Evolutionary conservation across 1,140 invertebrate species (phyloP).

Genomic region (Chelonus insularis): DNA sequence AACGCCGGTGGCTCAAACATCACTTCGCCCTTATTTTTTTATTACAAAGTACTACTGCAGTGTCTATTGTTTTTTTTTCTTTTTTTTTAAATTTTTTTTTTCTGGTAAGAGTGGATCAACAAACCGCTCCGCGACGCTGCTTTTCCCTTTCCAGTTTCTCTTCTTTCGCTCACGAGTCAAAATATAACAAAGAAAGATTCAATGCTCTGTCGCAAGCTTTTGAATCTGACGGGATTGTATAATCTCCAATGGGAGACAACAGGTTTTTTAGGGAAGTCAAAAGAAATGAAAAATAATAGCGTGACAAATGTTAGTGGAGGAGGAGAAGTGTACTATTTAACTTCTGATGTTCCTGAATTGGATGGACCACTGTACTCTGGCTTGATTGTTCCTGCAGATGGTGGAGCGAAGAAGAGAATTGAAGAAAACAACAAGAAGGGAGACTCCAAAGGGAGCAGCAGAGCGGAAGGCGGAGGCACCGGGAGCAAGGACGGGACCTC

Average conservation of each 20-base stretch:
- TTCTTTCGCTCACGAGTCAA: conserved; percentile 27
- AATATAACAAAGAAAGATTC: conserved; percentile 30
- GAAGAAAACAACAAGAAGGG: conserved; percentile 57
- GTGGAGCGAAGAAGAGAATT: conserved; percentile 57
- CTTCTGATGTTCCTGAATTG: conserved; percentile 31
- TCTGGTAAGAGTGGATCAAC: conserved; percentile 8
- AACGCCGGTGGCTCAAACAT: not conserved
- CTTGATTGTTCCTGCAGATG: conserved; percentile 64
- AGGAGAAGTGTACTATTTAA: conserved; percentile 34
- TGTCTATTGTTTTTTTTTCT: not conserved
- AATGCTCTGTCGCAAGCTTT: conserved; percentile 20
- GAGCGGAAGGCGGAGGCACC: conserved; percentile 46
- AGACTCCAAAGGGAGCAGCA: conserved; percentile 55
- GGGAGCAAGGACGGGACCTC: conserved; percentile 53
- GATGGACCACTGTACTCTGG: conserved; percentile 56
- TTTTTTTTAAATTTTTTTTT: not conserved
- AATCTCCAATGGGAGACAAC: conserved; percentile 11
- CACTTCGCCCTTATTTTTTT: not conserved
- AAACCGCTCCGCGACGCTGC: conserved; percentile 24
- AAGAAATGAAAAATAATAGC: conserved; percentile 11
- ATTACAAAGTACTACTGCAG: conserved; percentile 1
- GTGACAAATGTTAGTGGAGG: conserved; percentile 35
- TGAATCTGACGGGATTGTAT: conserved; percentile 13
- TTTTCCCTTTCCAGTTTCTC: conserved; percentile 38
- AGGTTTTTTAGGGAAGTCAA: conserved; percentile 35